These are phyloP conservation scores for Tetramorium bicarinatum DNA, from an alignment of 2,888 invertebrate species.

Conservation along the genomic window DNA sequence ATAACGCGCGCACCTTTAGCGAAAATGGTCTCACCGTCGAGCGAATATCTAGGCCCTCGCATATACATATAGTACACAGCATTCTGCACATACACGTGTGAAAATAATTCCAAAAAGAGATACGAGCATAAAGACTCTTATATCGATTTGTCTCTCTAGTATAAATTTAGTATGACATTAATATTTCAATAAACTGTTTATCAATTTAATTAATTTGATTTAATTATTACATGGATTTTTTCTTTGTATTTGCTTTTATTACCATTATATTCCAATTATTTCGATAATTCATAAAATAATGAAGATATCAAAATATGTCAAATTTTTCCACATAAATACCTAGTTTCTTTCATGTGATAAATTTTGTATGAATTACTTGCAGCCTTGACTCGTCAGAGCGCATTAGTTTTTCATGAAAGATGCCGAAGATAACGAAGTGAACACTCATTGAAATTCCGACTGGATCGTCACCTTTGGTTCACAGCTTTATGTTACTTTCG, in stretches of 20 bases:
- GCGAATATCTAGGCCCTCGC: neutral
- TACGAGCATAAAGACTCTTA: neutral
- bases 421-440: constrained; percentile 16
- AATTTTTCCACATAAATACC: neutral
- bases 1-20: constrained; percentile 52
- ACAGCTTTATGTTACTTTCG: constrained; percentile 58
- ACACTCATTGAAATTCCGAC: constrained; percentile 42
- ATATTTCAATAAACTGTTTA: neutral
- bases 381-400: neutral
- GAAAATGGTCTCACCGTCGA: constrained; percentile 35
- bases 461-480: constrained; percentile 12
- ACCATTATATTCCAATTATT: neutral
- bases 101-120: neutral
- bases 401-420: constrained; percentile 23
- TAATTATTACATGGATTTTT: neutral
- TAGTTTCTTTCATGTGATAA: neutral
- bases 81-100: neutral
- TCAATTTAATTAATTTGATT: neutral
- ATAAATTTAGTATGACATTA: neutral
- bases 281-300: neutral
- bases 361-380: neutral
- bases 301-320: neutral
- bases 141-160: neutral
- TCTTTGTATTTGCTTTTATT: neutral
- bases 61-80: neutral